Conservation (phyloP, 2,113 vertebrate species). For the Rhadina sibilatrix region DNA sequence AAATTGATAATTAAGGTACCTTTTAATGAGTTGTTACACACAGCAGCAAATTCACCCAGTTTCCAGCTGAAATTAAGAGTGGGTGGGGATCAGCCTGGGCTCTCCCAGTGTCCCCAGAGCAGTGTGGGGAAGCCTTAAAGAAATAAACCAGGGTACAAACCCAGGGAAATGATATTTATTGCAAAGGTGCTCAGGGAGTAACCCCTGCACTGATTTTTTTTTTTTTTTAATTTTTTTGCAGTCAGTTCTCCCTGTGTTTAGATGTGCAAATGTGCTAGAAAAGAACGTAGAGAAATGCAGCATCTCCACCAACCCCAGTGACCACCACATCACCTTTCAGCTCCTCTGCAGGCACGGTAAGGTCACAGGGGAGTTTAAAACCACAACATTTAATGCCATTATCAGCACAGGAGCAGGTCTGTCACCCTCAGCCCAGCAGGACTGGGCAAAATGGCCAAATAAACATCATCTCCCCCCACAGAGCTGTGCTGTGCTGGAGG, state of each 20-base stretch:
- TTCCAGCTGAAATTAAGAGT: neutral
- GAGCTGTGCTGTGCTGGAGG: neutral
- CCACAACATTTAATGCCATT: neutral
- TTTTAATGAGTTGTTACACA: neutral
- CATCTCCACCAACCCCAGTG: conserved; percentile 70
- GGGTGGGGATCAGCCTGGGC: neutral
- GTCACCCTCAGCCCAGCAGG: neutral
- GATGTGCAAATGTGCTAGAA: conserved; percentile 80
- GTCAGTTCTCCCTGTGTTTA: conserved; percentile 89
- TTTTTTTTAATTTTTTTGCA: neutral
- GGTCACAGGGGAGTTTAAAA: neutral
- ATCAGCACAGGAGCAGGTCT: neutral
- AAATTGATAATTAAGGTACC: conserved; percentile 89
- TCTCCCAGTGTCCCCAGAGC: neutral
- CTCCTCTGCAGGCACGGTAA: conserved; percentile 91
- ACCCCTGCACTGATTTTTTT: neutral
- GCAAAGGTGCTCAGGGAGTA: neutral
- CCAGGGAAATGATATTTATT: neutral
- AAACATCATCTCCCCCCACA: neutral
- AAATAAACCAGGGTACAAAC: neutral
- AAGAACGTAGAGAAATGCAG: conserved; percentile 86
- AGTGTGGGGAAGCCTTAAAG: neutral
- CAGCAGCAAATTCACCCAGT: neutral
- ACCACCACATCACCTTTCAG: conserved; percentile 77
- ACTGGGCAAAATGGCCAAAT: neutral